Evolutionary conservation across 92 coral and sea anemone species (phyloP).

Genomic region (Palythoa heliodiscus): DNA sequence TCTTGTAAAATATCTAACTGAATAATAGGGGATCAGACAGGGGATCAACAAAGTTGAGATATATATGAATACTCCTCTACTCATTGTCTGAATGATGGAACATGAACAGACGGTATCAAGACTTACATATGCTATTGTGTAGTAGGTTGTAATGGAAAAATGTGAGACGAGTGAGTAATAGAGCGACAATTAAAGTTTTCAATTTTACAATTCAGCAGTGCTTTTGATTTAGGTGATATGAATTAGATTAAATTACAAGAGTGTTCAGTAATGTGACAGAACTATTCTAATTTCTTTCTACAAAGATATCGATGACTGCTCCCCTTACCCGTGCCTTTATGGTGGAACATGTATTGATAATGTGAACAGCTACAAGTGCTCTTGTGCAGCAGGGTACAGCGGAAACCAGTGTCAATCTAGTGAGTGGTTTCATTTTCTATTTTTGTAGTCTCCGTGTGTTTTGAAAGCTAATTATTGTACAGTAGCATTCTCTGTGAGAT

Average conservation of each 20-base stretch:
- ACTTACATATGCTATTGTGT: background rate
- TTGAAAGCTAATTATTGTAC: no score
- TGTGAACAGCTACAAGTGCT: constrained; percentile 9
- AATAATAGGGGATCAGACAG: no score
- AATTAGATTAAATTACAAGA: no score
- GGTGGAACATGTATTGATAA: constrained; percentile 17
- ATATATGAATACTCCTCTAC: no score
- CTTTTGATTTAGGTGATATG: no score
- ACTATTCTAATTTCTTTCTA: no score
- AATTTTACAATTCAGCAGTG: background rate
- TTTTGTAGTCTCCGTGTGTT: no score
- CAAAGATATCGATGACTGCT: constrained; percentile 16
- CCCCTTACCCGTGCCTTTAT: background rate
- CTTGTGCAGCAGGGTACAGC: background rate
- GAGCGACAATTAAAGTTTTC: background rate
- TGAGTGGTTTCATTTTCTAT: no score
- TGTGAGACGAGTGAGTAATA: background rate
- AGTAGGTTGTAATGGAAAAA: background rate
- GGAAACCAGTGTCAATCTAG: constrained; percentile 8
- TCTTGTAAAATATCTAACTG: no score
- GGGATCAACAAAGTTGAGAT: no score
- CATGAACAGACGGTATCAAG: background rate
- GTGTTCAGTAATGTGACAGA: no score
- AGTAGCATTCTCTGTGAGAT: no score
- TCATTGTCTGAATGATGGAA: background rate